Conservation (phyloP, 2,113 vertebrate species). For the Haemorhous mexicanus region DNA sequence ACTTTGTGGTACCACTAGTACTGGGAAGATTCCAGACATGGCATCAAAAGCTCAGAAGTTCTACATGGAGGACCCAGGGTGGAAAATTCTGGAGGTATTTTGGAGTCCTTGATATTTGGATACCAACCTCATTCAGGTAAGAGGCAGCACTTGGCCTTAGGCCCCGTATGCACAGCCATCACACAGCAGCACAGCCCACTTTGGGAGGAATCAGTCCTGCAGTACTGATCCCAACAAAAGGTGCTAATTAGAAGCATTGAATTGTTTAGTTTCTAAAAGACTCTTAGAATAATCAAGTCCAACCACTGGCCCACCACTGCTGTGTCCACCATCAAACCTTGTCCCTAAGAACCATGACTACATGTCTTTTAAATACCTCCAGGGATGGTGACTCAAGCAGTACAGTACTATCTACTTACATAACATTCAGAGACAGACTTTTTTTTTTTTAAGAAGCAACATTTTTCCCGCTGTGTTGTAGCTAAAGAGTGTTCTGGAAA, state of each 20-base stretch:
- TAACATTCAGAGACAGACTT: not conserved
- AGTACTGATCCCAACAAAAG: not conserved
- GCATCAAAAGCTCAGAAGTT: not conserved
- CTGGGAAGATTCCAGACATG: not conserved
- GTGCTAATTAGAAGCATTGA: not conserved
- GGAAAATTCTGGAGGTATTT: not conserved
- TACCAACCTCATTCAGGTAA: not conserved
- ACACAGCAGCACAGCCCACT: not conserved
- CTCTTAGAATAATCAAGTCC: not conserved
- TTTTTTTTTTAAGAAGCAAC: not conserved
- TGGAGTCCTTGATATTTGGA: not conserved
- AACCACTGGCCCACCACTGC: not conserved
- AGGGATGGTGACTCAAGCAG: not conserved
- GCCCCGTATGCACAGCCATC: not conserved
- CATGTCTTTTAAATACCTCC: not conserved
- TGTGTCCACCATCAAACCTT: not conserved
- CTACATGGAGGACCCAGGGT: fast-evolving
- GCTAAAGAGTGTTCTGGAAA: not conserved
- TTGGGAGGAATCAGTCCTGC: not conserved
- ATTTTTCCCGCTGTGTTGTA: not conserved
- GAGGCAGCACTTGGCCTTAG: not conserved
- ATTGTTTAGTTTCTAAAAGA: not conserved
- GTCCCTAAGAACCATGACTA: not conserved
- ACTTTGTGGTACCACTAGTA: not conserved
- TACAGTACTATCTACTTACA: not conserved